Base-by-base conservation (phyloP, 2,888 invertebrate species). In the Lamproptera curius region DNA sequence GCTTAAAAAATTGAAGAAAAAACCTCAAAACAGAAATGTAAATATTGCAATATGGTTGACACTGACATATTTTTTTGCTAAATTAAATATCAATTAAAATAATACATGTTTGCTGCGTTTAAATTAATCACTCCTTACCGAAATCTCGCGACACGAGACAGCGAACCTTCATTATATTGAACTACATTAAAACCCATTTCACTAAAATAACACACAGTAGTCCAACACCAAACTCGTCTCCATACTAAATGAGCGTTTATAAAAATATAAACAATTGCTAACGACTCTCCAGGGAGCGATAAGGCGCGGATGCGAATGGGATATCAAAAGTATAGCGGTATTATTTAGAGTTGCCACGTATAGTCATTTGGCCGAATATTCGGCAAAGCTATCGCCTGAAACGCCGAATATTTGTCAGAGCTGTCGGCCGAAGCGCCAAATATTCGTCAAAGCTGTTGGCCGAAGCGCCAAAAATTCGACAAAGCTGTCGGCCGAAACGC, bases 301-400 rank as follows among this genome's bases (percentile, higher is more conserved):
- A 48, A 43, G 33, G 48, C 33, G 10, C 48, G 48, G 48, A 49
- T 28, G 46, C 37, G 17, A 39, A 15, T 34, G 16, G 49, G 40
- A 44, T 49, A 49, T 43, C 39, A 49, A 39, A 42, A 38, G 38
- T 48, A 42, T 42, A 47, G 42, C 38, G n/a, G n/a, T n/a, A n/a
- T n/a, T n/a, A n/a, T n/a, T n/a, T n/a, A n/a, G n/a, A n/a, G n/a
- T n/a, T n/a, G n/a, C n/a, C n/a, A n/a, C n/a, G n/a, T n/a, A n/a
- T n/a, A n/a, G n/a, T n/a, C n/a, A n/a, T n/a, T n/a, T n/a, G n/a
- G n/a, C n/a, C n/a, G n/a, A n/a, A n/a, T n/a, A n/a, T n/a, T n/a
- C n/a, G n/a, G n/a, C n/a, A n/a, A n/a, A n/a, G n/a, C n/a, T n/a
- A n/a, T n/a, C n/a, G n/a, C n/a, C n/a, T n/a, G n/a, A n/a, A n/a